These are phyloP conservation scores for Palythoa heliodiscus DNA, from an alignment of 92 coral and sea anemone genomes.

Conservation along the genomic window DNA sequence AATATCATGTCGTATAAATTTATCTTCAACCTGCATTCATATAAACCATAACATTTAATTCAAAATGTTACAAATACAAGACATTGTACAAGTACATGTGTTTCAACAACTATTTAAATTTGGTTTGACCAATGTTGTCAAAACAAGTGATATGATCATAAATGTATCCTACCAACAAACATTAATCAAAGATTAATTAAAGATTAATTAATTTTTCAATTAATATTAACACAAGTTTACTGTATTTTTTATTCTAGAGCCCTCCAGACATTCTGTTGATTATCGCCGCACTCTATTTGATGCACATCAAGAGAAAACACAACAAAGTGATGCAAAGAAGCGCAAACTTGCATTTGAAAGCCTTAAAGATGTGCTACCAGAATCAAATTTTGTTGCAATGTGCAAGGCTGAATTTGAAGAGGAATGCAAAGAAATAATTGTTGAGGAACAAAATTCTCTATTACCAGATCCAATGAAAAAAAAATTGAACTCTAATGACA, in stretches of 20 bases:
- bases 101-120: neutral
- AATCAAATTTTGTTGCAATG: constrained; percentile 53
- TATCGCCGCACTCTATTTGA: constrained; percentile 41
- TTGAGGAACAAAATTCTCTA: constrained; percentile 40
- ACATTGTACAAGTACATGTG: neutral
- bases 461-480: constrained; percentile 46
- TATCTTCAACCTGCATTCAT: constrained; percentile 5
- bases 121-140: constrained; percentile 2
- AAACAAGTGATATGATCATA: constrained; percentile 1
- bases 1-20: constrained; percentile 1
- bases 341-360: constrained; percentile 41
- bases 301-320: constrained; percentile 44
- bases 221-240: constrained; percentile 26
- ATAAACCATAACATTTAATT: constrained; percentile 9
- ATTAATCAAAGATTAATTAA: neutral
- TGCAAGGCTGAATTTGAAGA: constrained; percentile 52
- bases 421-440: constrained; percentile 44
- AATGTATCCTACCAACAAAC: neutral
- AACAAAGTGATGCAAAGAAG: constrained; percentile 39
- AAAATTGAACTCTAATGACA: constrained; percentile 51
- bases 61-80: neutral
- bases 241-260: constrained; percentile 37
- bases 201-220: neutral
- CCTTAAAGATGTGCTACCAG: constrained; percentile 48
- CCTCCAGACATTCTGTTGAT: constrained; percentile 41